phyloP scores from a whole-genome alignment of 2,797 vertebrate species.

The Acridotheres tristis region DNA sequence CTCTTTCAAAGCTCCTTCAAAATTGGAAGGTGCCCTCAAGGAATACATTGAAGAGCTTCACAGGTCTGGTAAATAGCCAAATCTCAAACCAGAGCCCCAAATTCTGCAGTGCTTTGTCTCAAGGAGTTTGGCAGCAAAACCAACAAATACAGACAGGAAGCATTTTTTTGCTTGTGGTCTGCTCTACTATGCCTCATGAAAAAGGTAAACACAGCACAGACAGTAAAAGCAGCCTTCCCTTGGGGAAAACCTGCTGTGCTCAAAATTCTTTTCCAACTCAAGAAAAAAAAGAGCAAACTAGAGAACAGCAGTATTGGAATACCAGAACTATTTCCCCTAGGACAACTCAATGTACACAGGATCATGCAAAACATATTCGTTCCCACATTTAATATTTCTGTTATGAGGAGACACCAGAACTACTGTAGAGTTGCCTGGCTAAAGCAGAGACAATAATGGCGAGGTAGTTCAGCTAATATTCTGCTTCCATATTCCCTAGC shows the following conservation, averaged over 20 bases:
- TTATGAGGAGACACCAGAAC: not conserved
- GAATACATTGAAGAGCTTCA: not conserved
- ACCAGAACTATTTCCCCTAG: not conserved
- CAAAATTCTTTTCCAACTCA: not conserved
- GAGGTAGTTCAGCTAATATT: constrained; percentile 15
- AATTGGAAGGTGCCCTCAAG: not conserved
- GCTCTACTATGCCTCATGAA: not conserved
- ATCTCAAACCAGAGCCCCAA: not conserved
- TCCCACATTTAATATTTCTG: not conserved
- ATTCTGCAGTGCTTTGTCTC: not conserved
- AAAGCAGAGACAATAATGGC: not conserved
- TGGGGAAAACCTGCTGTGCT: not conserved
- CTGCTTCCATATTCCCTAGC: constrained; percentile 38
- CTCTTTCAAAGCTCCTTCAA: not conserved
- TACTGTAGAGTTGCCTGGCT: constrained; percentile 23
- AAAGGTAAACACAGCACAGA: not conserved
- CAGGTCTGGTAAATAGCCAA: not conserved
- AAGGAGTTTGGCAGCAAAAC: not conserved
- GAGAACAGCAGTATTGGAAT: not conserved
- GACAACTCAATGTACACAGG: not conserved
- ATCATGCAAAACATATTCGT: not conserved
- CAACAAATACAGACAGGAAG: not conserved
- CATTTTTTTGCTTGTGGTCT: not conserved
- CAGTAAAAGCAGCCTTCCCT: not conserved
- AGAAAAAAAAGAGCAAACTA: not conserved